Percentiles rank a stretch among this genome's conserved stretches.
Evolutionary conservation across 2,797 vertebrate genomes (phyloP).

Genomic region (Anisognathus igniventris): DNA sequence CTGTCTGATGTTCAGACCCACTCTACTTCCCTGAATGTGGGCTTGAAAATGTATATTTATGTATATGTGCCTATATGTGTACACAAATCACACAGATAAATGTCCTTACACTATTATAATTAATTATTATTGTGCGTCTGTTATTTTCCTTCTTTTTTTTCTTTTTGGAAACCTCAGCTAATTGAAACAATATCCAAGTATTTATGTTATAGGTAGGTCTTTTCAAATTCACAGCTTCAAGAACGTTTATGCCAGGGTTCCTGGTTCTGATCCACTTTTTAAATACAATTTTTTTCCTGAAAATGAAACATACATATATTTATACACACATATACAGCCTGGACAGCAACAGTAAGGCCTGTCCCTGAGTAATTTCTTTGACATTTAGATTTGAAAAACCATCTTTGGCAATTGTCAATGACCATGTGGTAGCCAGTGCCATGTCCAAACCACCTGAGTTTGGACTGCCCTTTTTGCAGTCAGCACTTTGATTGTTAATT

Average conservation of each 20-base stretch:
- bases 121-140: not conserved
- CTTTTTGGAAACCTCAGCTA: not conserved
- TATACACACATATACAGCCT: not conserved
- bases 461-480: not conserved
- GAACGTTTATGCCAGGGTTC: not conserved
- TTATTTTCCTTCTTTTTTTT: not conserved
- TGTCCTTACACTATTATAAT: not conserved
- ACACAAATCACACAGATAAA: not conserved
- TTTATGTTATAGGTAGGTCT: not conserved
- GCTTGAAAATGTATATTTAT: not conserved
- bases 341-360: not conserved
- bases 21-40: not conserved
- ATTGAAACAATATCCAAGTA: not conserved
- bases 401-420: not conserved
- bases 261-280: not conserved
- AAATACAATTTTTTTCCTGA: not conserved
- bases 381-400: not conserved
- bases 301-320: not conserved
- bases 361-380: not conserved
- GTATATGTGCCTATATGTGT: not conserved
- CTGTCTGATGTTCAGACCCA: not conserved
- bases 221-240: not conserved
- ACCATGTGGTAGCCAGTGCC: not conserved
- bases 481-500: constrained; percentile 17
- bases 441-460: constrained; percentile 31